Base-by-base conservation (phyloP, 2,888 invertebrate genomes). In the Tineola bisselliella region DNA sequence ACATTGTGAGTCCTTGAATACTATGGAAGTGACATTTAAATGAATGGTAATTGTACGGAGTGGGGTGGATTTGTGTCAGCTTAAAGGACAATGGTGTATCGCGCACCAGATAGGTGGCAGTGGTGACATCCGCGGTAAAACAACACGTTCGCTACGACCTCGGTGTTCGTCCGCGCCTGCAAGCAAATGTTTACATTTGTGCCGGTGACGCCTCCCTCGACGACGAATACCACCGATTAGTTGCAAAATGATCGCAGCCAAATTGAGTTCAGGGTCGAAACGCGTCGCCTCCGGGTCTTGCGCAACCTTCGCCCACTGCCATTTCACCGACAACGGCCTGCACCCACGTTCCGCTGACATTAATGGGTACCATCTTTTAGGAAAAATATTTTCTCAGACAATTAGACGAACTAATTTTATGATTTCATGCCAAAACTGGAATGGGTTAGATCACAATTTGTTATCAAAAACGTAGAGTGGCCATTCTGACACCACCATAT, bases 131-230 rank as follows among this genome's bases (percentile, higher is more conserved):
- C 12, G 54, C 25, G 19, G 19, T 54, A n/a, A 17, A 15, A 18
- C 18, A 18, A n/a, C 84, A 84, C 84, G 86, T 83, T 72, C 79
- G 68, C 68, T 59, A 63, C 77, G 84, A 74, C 86, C 86, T 86
- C 83, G 86, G 71, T 68, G 75, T 68, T 74, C 77, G 80, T 75
- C 70, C 69, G 70, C 78, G 84, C 82, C 80, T 86, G 86, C 57
- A 25, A 86, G 60, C 80, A 79, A 87, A 87, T 87, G 87, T 86
- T 87, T 86, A 87, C 84, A 87, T 87, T 86, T 86, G 77, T 76
- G 72, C 79, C 79, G 78, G 74, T 74, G 72, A 74, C 73, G 70
- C 73, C 71, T 73, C 72, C 72, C 71, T 69, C 66, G 66, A 67
- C 64, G 66, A 66, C 72, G 71, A 70, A 72, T 71, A 74, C 75